Evolutionary conservation across 2,888 invertebrate genomes (phyloP).

Genomic region (Caenorhabditis virilis): DNA sequence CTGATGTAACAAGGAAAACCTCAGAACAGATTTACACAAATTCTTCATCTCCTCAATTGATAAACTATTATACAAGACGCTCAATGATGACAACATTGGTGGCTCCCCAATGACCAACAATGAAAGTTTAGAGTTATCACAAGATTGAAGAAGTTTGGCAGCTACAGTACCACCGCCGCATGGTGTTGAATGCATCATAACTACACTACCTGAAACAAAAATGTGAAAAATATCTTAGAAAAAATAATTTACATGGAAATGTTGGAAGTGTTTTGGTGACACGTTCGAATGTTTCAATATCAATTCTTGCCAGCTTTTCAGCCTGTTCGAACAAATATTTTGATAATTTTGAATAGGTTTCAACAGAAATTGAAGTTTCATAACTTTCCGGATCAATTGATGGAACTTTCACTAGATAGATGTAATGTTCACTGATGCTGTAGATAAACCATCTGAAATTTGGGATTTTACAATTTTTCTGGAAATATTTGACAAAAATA

Average conservation of each 20-base stretch:
- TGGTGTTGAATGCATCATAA: slow-evolving; percentile 32
- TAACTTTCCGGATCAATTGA: slow-evolving; percentile 12
- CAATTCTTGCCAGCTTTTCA: slow-evolving; percentile 38
- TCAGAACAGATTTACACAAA: slow-evolving; percentile 18
- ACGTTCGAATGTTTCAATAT: slow-evolving; percentile 25
- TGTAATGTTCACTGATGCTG: slow-evolving; percentile 32
- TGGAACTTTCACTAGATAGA: slow-evolving; percentile 31
- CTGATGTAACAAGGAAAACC: slow-evolving; percentile 34
- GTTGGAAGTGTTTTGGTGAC: slow-evolving; percentile 16
- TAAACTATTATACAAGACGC: slow-evolving; percentile 15
- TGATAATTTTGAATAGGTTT: slow-evolving; percentile 24
- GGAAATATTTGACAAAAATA: too few relatives aligned
- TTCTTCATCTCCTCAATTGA: slow-evolving; percentile 38
- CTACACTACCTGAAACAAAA: slow-evolving; percentile 11
- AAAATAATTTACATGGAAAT: slow-evolving; percentile 4
- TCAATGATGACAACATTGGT: slow-evolving; percentile 29
- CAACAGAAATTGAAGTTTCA: slow-evolving; percentile 18
- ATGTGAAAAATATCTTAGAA: neutral
- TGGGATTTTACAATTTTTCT: too few relatives aligned
- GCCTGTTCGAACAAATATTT: slow-evolving; percentile 28
- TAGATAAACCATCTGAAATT: slow-evolving; percentile 45
- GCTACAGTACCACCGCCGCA: slow-evolving; percentile 29
- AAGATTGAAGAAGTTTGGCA: slow-evolving; percentile 34
- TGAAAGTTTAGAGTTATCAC: slow-evolving; percentile 27
- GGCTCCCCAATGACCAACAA: slow-evolving; percentile 37